Evolutionary conservation across 1,140 invertebrate genomes (phyloP).

Genomic region (Charaxes varanes): DNA sequence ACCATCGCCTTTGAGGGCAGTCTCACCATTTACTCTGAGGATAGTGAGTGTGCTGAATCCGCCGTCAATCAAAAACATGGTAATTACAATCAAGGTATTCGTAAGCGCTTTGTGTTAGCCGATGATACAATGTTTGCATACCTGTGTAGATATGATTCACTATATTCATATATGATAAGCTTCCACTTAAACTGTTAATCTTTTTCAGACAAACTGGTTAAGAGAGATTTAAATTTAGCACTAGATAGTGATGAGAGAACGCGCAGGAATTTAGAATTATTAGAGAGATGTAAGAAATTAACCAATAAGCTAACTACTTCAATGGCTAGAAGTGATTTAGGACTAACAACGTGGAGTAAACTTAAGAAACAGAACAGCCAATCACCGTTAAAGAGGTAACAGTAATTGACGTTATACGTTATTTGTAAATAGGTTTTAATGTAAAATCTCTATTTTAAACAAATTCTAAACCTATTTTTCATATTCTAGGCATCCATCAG

Average conservation of each 20-base stretch:
- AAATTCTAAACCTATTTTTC: no score
- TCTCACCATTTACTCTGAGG: constrained; percentile 88
- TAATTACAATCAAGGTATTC: no score
- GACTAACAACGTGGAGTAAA: constrained; percentile 90
- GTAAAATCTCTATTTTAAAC: constrained; percentile 4
- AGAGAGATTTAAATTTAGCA: constrained; percentile 51
- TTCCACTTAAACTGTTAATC: constrained; percentile 26
- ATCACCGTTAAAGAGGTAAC: constrained; percentile 67
- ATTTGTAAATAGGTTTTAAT: no score
- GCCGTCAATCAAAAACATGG: constrained; percentile 70
- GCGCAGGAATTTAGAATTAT: constrained; percentile 72
- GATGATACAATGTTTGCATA: constrained; percentile 36
- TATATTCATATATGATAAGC: constrained; percentile 35
- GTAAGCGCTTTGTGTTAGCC: no score
- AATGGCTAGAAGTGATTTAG: constrained; percentile 88
- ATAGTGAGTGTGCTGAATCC: constrained; percentile 76
- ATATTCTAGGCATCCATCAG: constrained; percentile 83
- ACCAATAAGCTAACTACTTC: constrained; percentile 78
- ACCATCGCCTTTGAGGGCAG: constrained; percentile 95
- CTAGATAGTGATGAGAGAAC: constrained; percentile 72
- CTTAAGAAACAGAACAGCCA: constrained; percentile 78
- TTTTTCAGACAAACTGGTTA: constrained; percentile 67
- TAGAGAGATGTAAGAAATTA: constrained; percentile 70
- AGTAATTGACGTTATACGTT: no score
- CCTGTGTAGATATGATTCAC: constrained; percentile 21